Evolutionary conservation across 2,888 invertebrate genomes (phyloP).

Genomic region (Nomada fucata): DNA sequence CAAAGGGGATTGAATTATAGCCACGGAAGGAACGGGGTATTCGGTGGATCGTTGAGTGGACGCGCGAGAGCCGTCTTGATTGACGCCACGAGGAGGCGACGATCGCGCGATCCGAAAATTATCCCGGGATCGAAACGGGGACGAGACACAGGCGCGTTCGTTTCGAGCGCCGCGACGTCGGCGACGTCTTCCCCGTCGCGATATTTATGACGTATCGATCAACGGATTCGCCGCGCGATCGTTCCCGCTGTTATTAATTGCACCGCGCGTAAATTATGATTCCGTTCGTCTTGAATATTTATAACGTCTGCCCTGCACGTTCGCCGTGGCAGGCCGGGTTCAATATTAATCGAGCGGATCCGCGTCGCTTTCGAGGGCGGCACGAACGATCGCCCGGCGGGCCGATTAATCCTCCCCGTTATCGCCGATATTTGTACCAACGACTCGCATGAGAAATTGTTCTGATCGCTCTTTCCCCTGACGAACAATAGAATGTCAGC

Average conservation of each 20-base stretch:
- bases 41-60: slow-evolving; percentile 11
- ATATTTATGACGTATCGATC: slow-evolving; percentile 42
- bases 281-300: slow-evolving; percentile 48
- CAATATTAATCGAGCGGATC: slow-evolving; percentile 45
- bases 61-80: background rate
- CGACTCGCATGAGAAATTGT: slow-evolving; percentile 14
- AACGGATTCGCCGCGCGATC: slow-evolving; percentile 36
- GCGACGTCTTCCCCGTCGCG: background rate
- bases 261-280: slow-evolving; percentile 47
- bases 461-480: slow-evolving; percentile 57
- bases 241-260: slow-evolving; percentile 48
- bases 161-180: background rate
- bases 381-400: background rate
- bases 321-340: slow-evolving; percentile 3
- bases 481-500: slow-evolving; percentile 86
- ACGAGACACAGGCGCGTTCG: too few relatives aligned
- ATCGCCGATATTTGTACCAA: background rate
- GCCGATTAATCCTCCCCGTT: background rate
- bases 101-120: background rate
- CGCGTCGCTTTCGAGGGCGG: background rate
- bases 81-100: too few relatives aligned
- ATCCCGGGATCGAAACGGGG: background rate
- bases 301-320: slow-evolving; percentile 17
- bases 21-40: slow-evolving; percentile 26
- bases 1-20: slow-evolving; percentile 53